Evolutionary conservation across 1,140 invertebrate genomes (phyloP), one percentile per base, ranked within the genome.

Genomic region (Hyles vespertilio): DNA sequence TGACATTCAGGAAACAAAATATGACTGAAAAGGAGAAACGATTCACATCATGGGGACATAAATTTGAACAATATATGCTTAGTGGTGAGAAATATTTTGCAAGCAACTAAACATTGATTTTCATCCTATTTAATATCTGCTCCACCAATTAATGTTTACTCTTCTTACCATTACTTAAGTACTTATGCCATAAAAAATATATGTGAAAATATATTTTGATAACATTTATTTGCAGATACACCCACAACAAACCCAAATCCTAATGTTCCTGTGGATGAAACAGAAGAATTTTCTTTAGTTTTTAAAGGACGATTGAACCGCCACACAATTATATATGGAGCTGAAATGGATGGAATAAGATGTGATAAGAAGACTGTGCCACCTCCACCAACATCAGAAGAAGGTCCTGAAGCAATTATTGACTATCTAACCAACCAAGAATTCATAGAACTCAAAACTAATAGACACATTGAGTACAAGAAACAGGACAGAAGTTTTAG

Each of bases 11-110:
- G 32, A 83, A 85, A 54, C 59, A 65, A 36, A 86, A 89, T 56
- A 81, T 79, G 74, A 89, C 91, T 34, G 74, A 87, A 7, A 76
- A 72, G 46, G 83, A 92, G 8, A 84, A 91, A 70, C 75, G 86
- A 65, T 93, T 93, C 87, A 86, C 78, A 44, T 93, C 92, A 10
- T 95, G 94, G 94, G 95, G 95, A 12, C 94, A 91, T 72, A 96
- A 96, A 80, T 97, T 97, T 91, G 95, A 97, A 75, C 94, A 96
- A 63, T 96, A 92, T 77, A 72, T 96, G 56, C 81, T 93, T 40
- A 85, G 92, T 71, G 89, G 92, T 94, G 77, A 67, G 58, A 22
- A 22, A 22, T 22, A 22, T 22, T 22, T 22, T 22, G 22, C 22
- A 22, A 22, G 22, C 22, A 22, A 22, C 2, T 22, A 22, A 22